phyloP scores from a whole-genome alignment of 1,140 invertebrate species.

The Oppia nitens region DNA sequence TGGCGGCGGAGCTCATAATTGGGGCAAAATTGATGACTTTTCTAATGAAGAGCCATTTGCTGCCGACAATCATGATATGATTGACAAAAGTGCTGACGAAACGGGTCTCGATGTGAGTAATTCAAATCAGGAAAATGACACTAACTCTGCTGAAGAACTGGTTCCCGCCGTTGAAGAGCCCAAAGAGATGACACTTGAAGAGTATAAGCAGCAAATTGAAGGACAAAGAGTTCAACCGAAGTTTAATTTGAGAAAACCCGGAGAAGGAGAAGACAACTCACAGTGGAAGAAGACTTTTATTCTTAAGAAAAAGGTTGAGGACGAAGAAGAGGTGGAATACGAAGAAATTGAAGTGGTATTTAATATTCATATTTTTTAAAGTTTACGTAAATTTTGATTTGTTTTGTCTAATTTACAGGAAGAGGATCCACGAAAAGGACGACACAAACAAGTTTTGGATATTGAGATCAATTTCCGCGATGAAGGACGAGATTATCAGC shows the following conservation, averaged over 20 bases:
- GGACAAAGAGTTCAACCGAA: conserved; percentile 41
- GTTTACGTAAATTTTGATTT: background rate
- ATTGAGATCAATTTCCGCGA: conserved; percentile 67
- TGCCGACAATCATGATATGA: conserved; percentile 11
- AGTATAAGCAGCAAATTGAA: conserved; percentile 64
- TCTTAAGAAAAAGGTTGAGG: conserved; percentile 59
- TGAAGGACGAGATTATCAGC: conserved; percentile 42
- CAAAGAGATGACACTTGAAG: conserved; percentile 58
- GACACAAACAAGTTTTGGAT: conserved; percentile 65
- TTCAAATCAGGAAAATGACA: conserved; percentile 11
- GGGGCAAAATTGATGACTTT: conserved; percentile 79
- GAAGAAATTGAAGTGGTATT: conserved; percentile 31
- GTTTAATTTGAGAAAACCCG: conserved; percentile 75
- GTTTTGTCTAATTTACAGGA: too few relatives aligned
- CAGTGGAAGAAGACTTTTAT: conserved; percentile 85
- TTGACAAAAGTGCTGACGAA: conserved; percentile 15
- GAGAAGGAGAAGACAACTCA: conserved; percentile 71
- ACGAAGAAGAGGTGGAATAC: conserved; percentile 39
- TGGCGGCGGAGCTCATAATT: conserved; percentile 81
- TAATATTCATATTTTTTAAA: conserved; percentile 12
- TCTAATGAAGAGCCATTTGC: conserved; percentile 22
- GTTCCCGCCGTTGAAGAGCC: conserved; percentile 20
- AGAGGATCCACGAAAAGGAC: conserved; percentile 50
- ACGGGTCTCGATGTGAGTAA: conserved; percentile 1
- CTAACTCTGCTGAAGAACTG: conserved; percentile 18